Conservation (phyloP, 2,888 invertebrate genomes). For the Pterobdella sp. region DNA sequence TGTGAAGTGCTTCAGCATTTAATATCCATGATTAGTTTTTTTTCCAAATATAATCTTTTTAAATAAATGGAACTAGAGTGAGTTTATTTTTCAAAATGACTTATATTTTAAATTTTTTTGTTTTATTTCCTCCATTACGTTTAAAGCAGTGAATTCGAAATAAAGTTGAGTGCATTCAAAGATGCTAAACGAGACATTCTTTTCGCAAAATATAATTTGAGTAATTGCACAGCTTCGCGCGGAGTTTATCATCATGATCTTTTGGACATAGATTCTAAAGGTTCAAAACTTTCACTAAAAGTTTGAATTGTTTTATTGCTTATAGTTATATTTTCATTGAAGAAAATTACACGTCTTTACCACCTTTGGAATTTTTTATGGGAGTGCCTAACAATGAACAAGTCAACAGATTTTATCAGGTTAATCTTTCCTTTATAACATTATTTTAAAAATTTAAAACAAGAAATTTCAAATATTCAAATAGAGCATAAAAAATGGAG, state of each 20-base stretch:
- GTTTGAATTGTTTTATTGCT: conserved; percentile 6
- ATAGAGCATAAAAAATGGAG: conserved; percentile 50
- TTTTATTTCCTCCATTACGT: no score
- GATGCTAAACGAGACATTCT: neutral
- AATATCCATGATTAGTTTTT: no score
- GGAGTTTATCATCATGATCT: conserved; percentile 24
- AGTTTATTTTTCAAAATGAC: no score
- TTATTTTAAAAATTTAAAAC: no score
- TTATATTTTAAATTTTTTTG: no score
- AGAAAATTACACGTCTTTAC: conserved; percentile 71
- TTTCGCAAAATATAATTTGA: conserved; percentile 1
- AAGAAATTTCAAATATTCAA: conserved; percentile 35
- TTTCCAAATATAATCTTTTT: no score
- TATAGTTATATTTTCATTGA: neutral
- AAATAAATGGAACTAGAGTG: no score
- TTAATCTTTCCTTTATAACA: no score
- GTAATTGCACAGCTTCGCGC: conserved; percentile 4
- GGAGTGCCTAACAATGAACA: conserved; percentile 70
- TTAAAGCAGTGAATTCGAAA: neutral
- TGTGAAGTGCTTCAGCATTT: no score
- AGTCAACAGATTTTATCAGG: conserved; percentile 72
- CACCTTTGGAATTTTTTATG: conserved; percentile 77
- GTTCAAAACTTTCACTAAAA: neutral
- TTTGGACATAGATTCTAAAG: conserved; percentile 18
- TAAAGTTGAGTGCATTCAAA: neutral